These are phyloP conservation scores for Phymatocera aterrima DNA, from an alignment of 2,888 invertebrate genomes.

Conservation along the genomic window DNA sequence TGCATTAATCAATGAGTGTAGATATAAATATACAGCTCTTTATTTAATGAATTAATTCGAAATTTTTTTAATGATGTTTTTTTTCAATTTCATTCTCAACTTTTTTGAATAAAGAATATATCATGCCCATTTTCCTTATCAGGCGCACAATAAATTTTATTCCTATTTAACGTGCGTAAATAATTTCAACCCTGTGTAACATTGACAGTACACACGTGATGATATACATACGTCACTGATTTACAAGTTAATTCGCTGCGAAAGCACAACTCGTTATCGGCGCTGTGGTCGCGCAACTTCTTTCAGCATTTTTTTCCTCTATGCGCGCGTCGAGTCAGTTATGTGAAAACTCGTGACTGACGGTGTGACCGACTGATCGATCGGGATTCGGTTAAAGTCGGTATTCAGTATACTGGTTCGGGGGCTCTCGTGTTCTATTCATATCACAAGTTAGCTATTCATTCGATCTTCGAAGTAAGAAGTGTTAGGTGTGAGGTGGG, in stretches of 20 bases:
- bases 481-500: not conserved
- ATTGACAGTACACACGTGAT: too few species aligned
- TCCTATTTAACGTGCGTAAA: too few species aligned
- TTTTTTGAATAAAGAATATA: too few species aligned
- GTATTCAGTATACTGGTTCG: not conserved
- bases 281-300: not conserved
- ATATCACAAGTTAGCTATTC: slow-evolving; percentile 16
- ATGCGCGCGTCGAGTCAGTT: slow-evolving; percentile 6
- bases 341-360: slow-evolving; percentile 28
- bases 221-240: not conserved
- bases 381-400: slow-evolving; percentile 25
- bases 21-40: too few species aligned
- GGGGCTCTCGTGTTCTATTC: slow-evolving; percentile 16
- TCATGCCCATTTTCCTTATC: too few species aligned
- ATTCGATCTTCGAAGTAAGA: not conserved
- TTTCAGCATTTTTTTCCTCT: not conserved
- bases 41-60: too few species aligned
- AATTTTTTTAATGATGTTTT: too few species aligned
- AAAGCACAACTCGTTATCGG: slow-evolving; percentile 1
- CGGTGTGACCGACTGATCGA: slow-evolving; percentile 14
- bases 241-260: not conserved
- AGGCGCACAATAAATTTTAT: too few species aligned
- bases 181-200: not conserved
- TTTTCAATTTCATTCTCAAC: too few species aligned
- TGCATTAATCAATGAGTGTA: too few species aligned